phyloP scores from a whole-genome alignment of 2,888 invertebrate genomes.

The Scrobipalpa costella region DNA sequence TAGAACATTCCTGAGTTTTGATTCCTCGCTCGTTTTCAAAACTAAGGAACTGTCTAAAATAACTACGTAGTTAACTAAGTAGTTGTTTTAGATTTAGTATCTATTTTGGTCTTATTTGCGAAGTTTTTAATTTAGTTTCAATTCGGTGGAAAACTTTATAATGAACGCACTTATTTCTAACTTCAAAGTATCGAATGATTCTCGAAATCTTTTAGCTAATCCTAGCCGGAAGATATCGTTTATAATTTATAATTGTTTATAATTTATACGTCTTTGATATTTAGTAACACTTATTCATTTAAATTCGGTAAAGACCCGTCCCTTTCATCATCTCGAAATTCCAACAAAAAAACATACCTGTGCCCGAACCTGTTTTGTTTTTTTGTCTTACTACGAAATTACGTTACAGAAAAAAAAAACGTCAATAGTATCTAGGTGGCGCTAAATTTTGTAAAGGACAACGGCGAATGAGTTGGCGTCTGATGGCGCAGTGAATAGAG shows the following conservation, averaged over 20 bases:
- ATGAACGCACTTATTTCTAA: too few species aligned
- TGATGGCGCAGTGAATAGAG: slow-evolving; percentile 42
- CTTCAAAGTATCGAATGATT: too few species aligned
- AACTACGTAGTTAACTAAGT: too few species aligned
- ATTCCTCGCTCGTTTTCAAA: background rate
- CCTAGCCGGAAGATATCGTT: too few species aligned
- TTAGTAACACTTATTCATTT: background rate
- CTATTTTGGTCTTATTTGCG: background rate
- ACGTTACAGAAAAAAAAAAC: slow-evolving; percentile 57
- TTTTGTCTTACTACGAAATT: slow-evolving; percentile 66
- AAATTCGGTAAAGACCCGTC: slow-evolving; percentile 60
- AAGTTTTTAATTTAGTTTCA: too few species aligned
- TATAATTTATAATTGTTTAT: too few species aligned
- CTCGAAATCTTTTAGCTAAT: too few species aligned
- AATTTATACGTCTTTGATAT: background rate
- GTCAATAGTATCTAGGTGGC: slow-evolving; percentile 64
- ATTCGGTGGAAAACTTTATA: too few species aligned
- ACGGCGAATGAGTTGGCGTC: slow-evolving; percentile 37
- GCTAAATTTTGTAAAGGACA: slow-evolving; percentile 62
- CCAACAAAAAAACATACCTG: slow-evolving; percentile 62
- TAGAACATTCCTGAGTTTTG: slow-evolving; percentile 21
- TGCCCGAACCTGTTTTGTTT: slow-evolving; percentile 50
- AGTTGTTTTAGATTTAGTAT: too few species aligned
- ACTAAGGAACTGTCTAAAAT: background rate
- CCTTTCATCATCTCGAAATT: slow-evolving; percentile 33